These are phyloP conservation scores for Zaprionus bogoriensis DNA, from an alignment of 2,888 invertebrate genomes.

Conservation along the genomic window DNA sequence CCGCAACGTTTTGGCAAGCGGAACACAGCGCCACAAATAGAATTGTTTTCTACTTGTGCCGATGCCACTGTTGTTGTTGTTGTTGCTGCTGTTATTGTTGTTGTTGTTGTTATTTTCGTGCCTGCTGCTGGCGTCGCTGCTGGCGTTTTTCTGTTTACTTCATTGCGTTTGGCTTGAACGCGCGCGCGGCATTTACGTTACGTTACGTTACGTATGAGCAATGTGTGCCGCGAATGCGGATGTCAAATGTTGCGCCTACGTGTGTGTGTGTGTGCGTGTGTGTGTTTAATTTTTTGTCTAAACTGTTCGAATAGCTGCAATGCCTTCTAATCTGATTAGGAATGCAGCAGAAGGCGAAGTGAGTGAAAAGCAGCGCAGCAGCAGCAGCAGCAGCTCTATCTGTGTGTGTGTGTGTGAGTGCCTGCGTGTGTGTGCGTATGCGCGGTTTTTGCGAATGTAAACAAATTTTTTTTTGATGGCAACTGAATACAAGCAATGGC, in stretches of 20 bases:
- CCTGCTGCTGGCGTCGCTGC: neutral
- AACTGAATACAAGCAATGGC: constrained; percentile 1
- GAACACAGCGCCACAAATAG: constrained; percentile 54
- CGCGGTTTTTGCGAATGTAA: constrained; percentile 49
- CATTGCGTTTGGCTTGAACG: constrained; percentile 48
- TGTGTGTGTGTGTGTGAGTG: constrained; percentile 24
- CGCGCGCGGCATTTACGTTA: constrained; percentile 53
- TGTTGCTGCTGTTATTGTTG: constrained; percentile 8
- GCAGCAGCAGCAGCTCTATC: constrained; percentile 2
- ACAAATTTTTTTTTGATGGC: constrained; percentile 39
- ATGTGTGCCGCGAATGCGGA: constrained; percentile 45
- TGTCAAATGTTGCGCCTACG: constrained; percentile 16
- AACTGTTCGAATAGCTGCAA: constrained; percentile 10
- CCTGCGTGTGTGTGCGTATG: constrained; percentile 24
- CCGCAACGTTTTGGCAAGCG: constrained; percentile 63
- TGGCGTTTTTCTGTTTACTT: constrained; percentile 32
- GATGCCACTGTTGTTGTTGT: constrained; percentile 25
- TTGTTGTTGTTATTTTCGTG: too few relatives aligned
- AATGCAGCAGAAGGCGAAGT: neutral
- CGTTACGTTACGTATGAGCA: constrained; percentile 47
- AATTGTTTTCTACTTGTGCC: constrained; percentile 34
- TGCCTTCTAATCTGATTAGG: constrained; percentile 27
- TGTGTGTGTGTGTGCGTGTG: neutral
- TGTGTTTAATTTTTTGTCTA: neutral
- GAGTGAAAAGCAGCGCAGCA: neutral